These are phyloP conservation scores for Pangasius mekongensis DNA, from an alignment of 2,797 vertebrate genomes.

Conservation along the genomic window DNA sequence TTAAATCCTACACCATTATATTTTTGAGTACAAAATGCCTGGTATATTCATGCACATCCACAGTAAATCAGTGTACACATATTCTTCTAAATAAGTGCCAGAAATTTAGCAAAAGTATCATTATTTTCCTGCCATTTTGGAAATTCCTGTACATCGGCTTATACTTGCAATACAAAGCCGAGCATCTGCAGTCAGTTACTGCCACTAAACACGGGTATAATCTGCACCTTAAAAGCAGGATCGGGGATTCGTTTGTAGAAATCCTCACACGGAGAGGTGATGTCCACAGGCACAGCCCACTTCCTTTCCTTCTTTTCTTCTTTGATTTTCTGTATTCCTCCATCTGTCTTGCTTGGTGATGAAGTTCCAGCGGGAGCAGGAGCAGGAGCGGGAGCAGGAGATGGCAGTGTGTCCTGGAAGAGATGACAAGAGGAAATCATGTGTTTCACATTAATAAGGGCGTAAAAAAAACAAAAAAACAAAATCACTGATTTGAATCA, in stretches of 20 bases:
- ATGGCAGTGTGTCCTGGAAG: conserved; percentile 63
- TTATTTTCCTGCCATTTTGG: not conserved
- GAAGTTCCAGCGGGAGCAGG: conserved; percentile 40
- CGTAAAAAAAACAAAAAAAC: not conserved
- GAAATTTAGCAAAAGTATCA: not conserved
- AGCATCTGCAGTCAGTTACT: not conserved
- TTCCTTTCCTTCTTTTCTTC: conserved; percentile 73
- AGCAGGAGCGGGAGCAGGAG: conserved; percentile 47
- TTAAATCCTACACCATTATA: not conserved
- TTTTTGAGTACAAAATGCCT: not conserved
- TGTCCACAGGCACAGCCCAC: conserved; percentile 86
- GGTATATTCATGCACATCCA: not conserved
- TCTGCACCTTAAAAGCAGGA: conserved; percentile 77
- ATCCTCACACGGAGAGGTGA: conserved; percentile 82
- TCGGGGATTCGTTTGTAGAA: conserved; percentile 90
- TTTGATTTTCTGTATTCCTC: conserved; percentile 54
- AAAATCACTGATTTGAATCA: not conserved
- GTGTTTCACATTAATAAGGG: not conserved
- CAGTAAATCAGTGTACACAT: not conserved
- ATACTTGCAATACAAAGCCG: not conserved
- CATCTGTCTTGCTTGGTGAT: conserved; percentile 62
- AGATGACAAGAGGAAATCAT: not conserved
- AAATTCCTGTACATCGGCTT: not conserved
- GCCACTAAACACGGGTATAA: not conserved
- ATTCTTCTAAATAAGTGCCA: not conserved